Conservation (phyloP, 2,797 vertebrate species). For the Pantherophis vulpinus region DNA sequence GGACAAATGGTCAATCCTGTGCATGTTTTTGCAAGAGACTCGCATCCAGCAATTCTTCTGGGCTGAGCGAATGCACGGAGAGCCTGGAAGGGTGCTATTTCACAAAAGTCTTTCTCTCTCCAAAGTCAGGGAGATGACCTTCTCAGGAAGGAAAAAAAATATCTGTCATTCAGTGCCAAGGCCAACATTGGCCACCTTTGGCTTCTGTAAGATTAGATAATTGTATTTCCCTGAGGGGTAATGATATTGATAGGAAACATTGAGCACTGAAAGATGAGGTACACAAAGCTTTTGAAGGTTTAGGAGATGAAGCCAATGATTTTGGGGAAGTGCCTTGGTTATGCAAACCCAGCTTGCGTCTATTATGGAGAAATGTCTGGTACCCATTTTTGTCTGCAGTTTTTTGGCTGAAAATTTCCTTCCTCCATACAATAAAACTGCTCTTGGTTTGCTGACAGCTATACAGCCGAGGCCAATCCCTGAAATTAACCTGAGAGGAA, state of each 20-base stretch:
- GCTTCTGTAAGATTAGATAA: conserved; percentile 17
- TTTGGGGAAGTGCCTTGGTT: neutral
- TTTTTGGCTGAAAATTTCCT: neutral
- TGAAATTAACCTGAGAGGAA: neutral
- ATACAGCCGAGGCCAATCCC: neutral
- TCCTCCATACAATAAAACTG: neutral
- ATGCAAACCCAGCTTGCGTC: neutral
- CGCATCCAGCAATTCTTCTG: neutral
- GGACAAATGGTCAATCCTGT: neutral
- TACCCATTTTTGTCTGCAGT: neutral
- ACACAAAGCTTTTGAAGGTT: neutral
- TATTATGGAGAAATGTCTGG: neutral
- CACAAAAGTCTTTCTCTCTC: neutral
- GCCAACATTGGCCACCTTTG: neutral
- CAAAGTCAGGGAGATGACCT: neutral
- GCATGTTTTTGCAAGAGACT: neutral
- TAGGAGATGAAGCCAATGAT: neutral
- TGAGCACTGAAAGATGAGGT: neutral
- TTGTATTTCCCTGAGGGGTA: neutral
- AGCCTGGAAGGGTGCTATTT: neutral
- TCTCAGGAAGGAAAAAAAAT: neutral
- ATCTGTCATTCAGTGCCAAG: neutral
- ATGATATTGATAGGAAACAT: neutral
- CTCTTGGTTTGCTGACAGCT: neutral
- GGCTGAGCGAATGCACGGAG: neutral